phyloP scores from a whole-genome alignment of 2,113 vertebrate species.

The Tor tambroides region DNA sequence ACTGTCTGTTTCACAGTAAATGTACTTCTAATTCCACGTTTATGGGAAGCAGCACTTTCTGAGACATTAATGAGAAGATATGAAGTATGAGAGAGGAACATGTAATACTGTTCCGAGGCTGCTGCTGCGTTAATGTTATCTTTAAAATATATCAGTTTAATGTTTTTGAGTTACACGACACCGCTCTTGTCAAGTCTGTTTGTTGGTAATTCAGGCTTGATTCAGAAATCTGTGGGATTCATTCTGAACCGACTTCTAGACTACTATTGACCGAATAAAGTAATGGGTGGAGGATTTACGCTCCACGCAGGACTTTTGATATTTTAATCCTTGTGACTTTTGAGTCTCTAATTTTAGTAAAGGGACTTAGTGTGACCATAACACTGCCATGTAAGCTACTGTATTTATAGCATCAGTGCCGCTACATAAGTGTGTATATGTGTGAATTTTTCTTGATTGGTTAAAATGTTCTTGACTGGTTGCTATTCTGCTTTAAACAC shows the following conservation, averaged over 20 bases:
- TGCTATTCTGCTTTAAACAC: background rate
- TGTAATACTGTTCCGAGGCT: background rate
- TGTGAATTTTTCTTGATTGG: background rate
- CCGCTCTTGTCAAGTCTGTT: background rate
- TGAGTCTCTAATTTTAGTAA: constrained; percentile 56
- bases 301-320: constrained; percentile 24
- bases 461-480: background rate
- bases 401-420: background rate
- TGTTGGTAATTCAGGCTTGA: background rate
- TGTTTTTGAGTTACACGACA: background rate
- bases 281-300: background rate
- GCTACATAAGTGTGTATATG: background rate
- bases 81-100: background rate
- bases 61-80: background rate
- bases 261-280: background rate
- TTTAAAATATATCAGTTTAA: background rate
- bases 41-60: background rate
- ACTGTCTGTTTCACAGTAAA: background rate
- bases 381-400: background rate
- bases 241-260: background rate
- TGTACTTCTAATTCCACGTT: background rate
- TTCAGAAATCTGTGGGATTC: background rate
- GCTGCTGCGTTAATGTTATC: background rate
- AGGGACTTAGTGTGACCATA: constrained; percentile 36
- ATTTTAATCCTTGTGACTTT: constrained; percentile 51